These are phyloP conservation scores for Heliocidaris erythrogramma DNA, from an alignment of 35 echinoderm and acorn worm species.

Conservation along the genomic window DNA sequence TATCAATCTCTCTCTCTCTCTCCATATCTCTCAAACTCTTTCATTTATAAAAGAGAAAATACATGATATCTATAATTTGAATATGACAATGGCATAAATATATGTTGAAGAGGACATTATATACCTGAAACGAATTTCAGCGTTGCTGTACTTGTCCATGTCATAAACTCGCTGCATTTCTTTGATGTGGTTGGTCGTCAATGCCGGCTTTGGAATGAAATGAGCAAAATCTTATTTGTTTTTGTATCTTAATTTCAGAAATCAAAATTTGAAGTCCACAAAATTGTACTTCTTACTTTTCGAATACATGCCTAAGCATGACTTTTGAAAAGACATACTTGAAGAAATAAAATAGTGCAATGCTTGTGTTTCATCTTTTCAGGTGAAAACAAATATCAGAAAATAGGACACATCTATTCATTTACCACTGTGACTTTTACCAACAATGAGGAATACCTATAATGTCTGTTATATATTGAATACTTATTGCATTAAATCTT, in stretches of 20 bases:
- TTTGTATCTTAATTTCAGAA: too few relatives aligned
- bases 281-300: too few relatives aligned
- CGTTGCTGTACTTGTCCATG: slow-evolving; percentile 66
- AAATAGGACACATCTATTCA: background rate
- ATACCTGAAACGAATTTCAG: slow-evolving; percentile 94
- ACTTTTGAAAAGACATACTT: too few relatives aligned
- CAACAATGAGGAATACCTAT: background rate
- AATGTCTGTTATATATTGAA: too few relatives aligned
- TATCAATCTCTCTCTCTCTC: too few relatives aligned
- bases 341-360: background rate
- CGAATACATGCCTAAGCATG: too few relatives aligned
- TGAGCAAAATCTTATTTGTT: background rate
- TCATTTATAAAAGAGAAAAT: too few relatives aligned
- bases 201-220: slow-evolving; percentile 44
- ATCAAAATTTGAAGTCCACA: too few relatives aligned
- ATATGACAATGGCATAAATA: background rate
- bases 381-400: background rate
- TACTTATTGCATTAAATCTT: background rate
- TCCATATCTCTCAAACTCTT: too few relatives aligned
- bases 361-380: background rate
- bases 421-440: background rate
- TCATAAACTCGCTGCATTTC: slow-evolving; percentile 76
- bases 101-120: background rate
- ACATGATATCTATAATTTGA: background rate
- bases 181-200: slow-evolving; percentile 51